Percentiles rank a stretch among this genome's conserved stretches.
phyloP scores from a whole-genome alignment of 2,113 vertebrate species.

The Sinocyclocheilus maitianheensis region DNA sequence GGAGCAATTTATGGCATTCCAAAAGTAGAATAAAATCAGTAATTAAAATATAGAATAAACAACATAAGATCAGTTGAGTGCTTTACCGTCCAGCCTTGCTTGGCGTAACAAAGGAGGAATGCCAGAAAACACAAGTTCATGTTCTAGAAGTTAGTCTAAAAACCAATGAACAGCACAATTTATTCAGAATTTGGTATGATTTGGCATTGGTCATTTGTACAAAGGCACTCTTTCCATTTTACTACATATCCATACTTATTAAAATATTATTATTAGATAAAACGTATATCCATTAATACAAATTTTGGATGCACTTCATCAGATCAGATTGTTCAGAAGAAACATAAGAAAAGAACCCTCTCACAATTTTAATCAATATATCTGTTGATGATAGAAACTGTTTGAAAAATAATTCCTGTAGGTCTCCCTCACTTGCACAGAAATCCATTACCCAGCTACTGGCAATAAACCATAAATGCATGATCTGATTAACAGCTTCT shows the following conservation, averaged over 20 bases:
- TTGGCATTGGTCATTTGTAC: not conserved
- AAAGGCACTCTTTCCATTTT: not conserved
- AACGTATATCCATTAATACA: too few relatives aligned
- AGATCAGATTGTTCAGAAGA: not conserved
- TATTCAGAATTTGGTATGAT: not conserved
- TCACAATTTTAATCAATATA: not conserved
- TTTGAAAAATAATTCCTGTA: not conserved
- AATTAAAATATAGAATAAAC: not conserved
- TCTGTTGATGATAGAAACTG: not conserved
- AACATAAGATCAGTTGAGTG: not conserved
- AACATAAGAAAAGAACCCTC: not conserved
- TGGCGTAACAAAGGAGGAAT: conserved; percentile 74
- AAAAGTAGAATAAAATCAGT: not conserved
- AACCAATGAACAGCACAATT: conserved; percentile 42
- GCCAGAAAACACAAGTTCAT: conserved; percentile 73
- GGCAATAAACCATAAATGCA: not conserved
- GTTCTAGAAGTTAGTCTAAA: conserved; percentile 65
- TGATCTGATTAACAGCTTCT: not conserved
- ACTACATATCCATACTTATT: not conserved
- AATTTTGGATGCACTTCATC: not conserved
- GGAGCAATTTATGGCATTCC: not conserved
- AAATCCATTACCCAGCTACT: not conserved
- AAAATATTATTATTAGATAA: not conserved
- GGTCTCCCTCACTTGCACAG: not conserved
- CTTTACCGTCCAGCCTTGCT: conserved; percentile 72